A percentile compares a stretch with the other conserved stretches of the same genome.
Conservation (phyloP, 2,797 vertebrate species). For the Macroramphosus scolopax region DNA sequence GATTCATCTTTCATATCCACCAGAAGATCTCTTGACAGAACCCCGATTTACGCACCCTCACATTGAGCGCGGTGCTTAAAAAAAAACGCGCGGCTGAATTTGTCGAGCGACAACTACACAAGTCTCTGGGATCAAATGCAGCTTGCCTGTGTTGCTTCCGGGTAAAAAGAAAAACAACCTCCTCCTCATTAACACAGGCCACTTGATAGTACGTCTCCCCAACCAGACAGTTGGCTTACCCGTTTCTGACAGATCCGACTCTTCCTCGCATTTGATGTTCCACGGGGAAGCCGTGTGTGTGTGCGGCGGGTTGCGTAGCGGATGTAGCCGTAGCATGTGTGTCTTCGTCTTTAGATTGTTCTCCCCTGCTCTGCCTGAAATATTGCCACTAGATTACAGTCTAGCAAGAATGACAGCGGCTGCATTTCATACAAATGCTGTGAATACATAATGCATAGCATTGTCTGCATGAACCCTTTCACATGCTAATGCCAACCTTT, state of each 20-base stretch:
- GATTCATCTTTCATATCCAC: too few species aligned
- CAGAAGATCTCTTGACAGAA: too few species aligned
- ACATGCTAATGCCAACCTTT: constrained; percentile 80
- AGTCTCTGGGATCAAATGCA: constrained; percentile 64
- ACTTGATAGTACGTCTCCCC: constrained; percentile 50
- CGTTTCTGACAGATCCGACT: constrained; percentile 65
- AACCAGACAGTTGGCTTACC: constrained; percentile 59
- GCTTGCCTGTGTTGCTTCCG: constrained; percentile 51
- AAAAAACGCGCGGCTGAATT: constrained; percentile 37
- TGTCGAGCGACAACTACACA: constrained; percentile 58
- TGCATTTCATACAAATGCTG: constrained; percentile 77
- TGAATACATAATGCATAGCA: constrained; percentile 78
- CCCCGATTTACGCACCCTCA: too few species aligned
- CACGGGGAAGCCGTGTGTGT: constrained; percentile 51
- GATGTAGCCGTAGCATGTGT: constrained; percentile 36
- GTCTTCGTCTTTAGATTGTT: constrained; percentile 58
- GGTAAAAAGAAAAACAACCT: constrained; percentile 57
- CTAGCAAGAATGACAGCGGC: constrained; percentile 70
- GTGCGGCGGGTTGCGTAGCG: constrained; percentile 23
- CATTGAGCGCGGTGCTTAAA: too few species aligned
- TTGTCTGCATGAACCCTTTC: constrained; percentile 77
- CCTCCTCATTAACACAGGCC: constrained; percentile 71
- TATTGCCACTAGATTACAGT: constrained; percentile 73
- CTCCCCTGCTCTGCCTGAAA: constrained; percentile 52
- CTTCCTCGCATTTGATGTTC: constrained; percentile 66